Evolutionary conservation across 64 coral and sea anemone genomes (phyloP).

Genomic region (Stichodactyla mertensii): DNA sequence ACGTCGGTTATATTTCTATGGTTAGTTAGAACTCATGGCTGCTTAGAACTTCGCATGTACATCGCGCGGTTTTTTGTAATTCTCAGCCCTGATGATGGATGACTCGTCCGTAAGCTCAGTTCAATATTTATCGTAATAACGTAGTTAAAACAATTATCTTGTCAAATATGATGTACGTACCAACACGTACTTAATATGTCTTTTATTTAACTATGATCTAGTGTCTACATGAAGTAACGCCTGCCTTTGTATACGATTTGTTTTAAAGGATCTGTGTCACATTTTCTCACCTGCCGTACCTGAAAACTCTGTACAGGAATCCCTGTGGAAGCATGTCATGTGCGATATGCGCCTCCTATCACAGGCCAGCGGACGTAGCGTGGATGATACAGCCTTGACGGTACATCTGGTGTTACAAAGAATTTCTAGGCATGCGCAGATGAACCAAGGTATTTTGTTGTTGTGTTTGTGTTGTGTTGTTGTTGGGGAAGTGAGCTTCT

Average conservation of each 20-base stretch:
- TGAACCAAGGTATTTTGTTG: background rate
- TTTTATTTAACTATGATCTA: no score
- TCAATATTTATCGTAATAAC: no score
- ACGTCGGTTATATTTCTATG: no score
- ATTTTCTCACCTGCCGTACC: background rate
- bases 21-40: no score
- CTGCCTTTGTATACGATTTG: background rate
- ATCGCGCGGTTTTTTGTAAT: no score
- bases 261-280: background rate
- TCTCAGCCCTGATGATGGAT: no score
- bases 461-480: background rate
- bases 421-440: background rate
- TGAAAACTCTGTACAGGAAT: background rate
- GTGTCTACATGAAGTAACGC: background rate
- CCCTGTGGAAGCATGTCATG: conserved; percentile 34
- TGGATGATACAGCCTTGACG: conserved; percentile 48
- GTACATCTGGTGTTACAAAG: conserved; percentile 34
- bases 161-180: no score
- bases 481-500: no score
- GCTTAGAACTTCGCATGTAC: no score
- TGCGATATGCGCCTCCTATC: conserved; percentile 27
- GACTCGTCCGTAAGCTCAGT: no score
- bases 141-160: no score
- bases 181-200: no score
- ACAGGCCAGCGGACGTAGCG: conserved; percentile 23